Conservation (phyloP, 2,888 invertebrate genomes). For the Drosophila borborema region DNA sequence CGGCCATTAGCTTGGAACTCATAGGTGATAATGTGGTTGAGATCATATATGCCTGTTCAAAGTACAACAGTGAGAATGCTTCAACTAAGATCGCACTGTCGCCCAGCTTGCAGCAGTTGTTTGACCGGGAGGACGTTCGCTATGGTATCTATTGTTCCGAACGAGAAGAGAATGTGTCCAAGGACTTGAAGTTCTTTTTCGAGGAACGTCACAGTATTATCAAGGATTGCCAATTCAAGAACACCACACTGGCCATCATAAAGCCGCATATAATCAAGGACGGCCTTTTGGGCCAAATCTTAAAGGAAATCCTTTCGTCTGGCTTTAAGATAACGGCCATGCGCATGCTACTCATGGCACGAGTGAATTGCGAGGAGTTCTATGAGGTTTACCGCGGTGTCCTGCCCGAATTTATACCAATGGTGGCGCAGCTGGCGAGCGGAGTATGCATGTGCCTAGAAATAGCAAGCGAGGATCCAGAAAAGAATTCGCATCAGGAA, state of each 20-base stretch:
- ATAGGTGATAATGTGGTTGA: slow-evolving; percentile 83
- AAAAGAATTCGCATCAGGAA: slow-evolving; percentile 87
- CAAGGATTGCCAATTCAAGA: slow-evolving; percentile 87
- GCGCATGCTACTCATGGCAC: slow-evolving; percentile 92
- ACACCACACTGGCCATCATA: slow-evolving; percentile 92
- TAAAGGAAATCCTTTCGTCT: slow-evolving; percentile 90
- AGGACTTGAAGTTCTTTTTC: slow-evolving; percentile 88
- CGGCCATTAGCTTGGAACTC: slow-evolving; percentile 82
- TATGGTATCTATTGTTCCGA: slow-evolving; percentile 90
- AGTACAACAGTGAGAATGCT: slow-evolving; percentile 58
- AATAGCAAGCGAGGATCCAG: slow-evolving; percentile 88
- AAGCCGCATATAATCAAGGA: slow-evolving; percentile 95
- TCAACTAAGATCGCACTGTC: slow-evolving; percentile 55
- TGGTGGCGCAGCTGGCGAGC: slow-evolving; percentile 93
- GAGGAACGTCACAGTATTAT: slow-evolving; percentile 86
- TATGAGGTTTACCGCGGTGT: slow-evolving; percentile 97
- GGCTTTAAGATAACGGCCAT: slow-evolving; percentile 92
- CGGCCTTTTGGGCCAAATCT: slow-evolving; percentile 89
- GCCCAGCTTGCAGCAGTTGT: slow-evolving; percentile 87
- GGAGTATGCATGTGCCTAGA: slow-evolving; percentile 95
- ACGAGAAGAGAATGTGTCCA: slow-evolving; percentile 84
- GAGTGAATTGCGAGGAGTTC: slow-evolving; percentile 95
- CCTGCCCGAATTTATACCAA: slow-evolving; percentile 91
- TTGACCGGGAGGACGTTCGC: slow-evolving; percentile 88
- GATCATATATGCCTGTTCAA: slow-evolving; percentile 73